Percentiles rank a stretch among this genome's conserved stretches.
phyloP scores from a whole-genome alignment of 1,140 invertebrate species.

The Onthophagus taurus region DNA sequence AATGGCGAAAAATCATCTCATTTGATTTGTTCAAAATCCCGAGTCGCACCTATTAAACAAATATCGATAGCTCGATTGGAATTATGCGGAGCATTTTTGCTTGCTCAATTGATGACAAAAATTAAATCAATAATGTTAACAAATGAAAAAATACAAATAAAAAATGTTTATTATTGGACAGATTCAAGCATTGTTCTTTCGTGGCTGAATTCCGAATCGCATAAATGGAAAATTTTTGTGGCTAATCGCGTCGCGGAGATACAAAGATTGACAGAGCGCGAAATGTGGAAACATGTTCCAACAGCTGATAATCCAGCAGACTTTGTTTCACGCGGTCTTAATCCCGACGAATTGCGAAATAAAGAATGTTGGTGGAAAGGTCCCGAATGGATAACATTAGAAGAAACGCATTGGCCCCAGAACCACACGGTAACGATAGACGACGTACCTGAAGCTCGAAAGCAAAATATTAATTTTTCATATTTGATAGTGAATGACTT shows the following conservation, averaged over 20 bases:
- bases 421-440: too few relatives aligned
- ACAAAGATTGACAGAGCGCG: not conserved
- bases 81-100: constrained; percentile 16
- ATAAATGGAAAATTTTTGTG: constrained; percentile 22
- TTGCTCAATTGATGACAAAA: constrained; percentile 19
- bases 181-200: constrained; percentile 9
- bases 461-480: too few relatives aligned
- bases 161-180: constrained; percentile 7
- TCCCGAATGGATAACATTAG: constrained; percentile 6
- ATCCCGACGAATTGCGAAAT: constrained; percentile 12
- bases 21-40: constrained; percentile 16
- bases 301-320: constrained; percentile 27
- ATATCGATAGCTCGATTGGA: constrained; percentile 19
- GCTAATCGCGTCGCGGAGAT: constrained; percentile 28
- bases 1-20: not conserved
- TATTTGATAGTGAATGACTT: too few relatives aligned
- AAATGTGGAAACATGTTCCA: constrained; percentile 13
- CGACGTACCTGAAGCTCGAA: too few relatives aligned
- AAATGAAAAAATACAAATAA: constrained; percentile 16
- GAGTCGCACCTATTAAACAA: constrained; percentile 20
- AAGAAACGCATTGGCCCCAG: constrained; percentile 10
- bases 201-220: constrained; percentile 2
- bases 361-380: constrained; percentile 19
- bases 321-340: constrained; percentile 21
- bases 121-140: constrained; percentile 16